Percentiles rank a stretch among this genome's conserved stretches.
These are phyloP conservation scores for Myanophis thanlyinensis DNA, from an alignment of 2,113 vertebrate species.

Conservation along the genomic window DNA sequence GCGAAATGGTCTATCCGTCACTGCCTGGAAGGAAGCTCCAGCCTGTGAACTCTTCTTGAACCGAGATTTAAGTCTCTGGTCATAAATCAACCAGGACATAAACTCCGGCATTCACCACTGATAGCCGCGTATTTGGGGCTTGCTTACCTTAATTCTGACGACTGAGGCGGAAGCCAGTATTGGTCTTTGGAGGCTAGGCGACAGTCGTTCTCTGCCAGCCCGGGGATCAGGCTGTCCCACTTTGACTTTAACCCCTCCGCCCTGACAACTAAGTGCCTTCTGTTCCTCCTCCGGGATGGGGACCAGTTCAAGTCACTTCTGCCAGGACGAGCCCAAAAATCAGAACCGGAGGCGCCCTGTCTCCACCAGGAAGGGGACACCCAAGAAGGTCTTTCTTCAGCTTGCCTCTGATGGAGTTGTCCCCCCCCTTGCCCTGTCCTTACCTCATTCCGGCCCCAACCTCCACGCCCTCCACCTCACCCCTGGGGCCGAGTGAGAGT, in stretches of 20 bases:
- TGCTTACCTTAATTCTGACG: slow-evolving; percentile 98
- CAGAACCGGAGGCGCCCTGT: slow-evolving; percentile 54
- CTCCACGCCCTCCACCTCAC: slow-evolving; percentile 65
- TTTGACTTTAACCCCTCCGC: not conserved
- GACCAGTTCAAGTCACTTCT: slow-evolving; percentile 68
- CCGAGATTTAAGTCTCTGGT: slow-evolving; percentile 98
- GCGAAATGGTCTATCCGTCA: slow-evolving; percentile 86
- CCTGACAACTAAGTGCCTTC: not conserved
- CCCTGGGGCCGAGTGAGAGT: slow-evolving; percentile 72
- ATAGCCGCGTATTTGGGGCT: slow-evolving; percentile 88
- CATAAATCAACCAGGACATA: slow-evolving; percentile 99
- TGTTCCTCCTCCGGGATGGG: not conserved
- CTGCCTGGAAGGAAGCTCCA: slow-evolving; percentile 85
- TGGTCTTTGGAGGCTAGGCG: slow-evolving; percentile 75
- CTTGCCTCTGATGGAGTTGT: slow-evolving; percentile 53
- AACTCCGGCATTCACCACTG: slow-evolving; percentile 94
- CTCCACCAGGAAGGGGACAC: slow-evolving; percentile 43
- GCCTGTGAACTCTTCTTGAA: slow-evolving; percentile 99
- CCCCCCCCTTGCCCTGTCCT: slow-evolving; percentile 53
- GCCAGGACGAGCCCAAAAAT: slow-evolving; percentile 57
- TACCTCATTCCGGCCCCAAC: slow-evolving; percentile 43
- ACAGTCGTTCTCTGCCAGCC: slow-evolving; percentile 66
- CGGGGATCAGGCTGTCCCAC: slow-evolving; percentile 63
- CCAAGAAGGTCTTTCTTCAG: slow-evolving; percentile 55
- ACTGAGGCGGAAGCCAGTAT: slow-evolving; percentile 84